Conservation (phyloP, 2,113 vertebrate genomes). For the Podocnemis expansa region DNA sequence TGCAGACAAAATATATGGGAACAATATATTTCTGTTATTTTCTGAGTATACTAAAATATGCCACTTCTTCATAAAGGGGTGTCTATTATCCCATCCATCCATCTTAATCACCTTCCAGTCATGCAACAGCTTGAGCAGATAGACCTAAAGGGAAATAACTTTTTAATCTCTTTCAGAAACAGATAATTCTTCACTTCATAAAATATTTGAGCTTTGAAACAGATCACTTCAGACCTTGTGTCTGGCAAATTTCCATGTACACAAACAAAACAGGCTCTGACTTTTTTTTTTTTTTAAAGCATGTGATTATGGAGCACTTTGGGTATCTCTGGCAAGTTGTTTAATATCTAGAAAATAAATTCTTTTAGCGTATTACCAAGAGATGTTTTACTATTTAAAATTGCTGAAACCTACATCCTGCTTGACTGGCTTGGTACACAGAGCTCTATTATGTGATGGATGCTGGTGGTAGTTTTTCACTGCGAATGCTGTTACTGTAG, state of each 20-base stretch:
- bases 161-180: slow-evolving; percentile 16
- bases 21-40: background rate
- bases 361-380: background rate
- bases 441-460: background rate
- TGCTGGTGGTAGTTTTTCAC: background rate
- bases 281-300: background rate
- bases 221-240: background rate
- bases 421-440: background rate
- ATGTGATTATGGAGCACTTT: background rate
- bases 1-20: slow-evolving; percentile 2
- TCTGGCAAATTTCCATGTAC: background rate
- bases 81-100: background rate
- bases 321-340: background rate
- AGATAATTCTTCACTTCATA: slow-evolving; percentile 5
- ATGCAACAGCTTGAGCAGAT: background rate
- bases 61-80: background rate
- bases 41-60: background rate
- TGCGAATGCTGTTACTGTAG: background rate
- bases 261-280: background rate
- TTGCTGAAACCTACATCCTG: background rate
- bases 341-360: background rate
- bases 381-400: background rate
- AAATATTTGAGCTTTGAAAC: slow-evolving; percentile 26
- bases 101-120: slow-evolving; percentile 1
- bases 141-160: slow-evolving; percentile 13